Evolutionary conservation across 2,888 invertebrate species (phyloP).

Genomic region (Rhogogaster chlorosoma): DNA sequence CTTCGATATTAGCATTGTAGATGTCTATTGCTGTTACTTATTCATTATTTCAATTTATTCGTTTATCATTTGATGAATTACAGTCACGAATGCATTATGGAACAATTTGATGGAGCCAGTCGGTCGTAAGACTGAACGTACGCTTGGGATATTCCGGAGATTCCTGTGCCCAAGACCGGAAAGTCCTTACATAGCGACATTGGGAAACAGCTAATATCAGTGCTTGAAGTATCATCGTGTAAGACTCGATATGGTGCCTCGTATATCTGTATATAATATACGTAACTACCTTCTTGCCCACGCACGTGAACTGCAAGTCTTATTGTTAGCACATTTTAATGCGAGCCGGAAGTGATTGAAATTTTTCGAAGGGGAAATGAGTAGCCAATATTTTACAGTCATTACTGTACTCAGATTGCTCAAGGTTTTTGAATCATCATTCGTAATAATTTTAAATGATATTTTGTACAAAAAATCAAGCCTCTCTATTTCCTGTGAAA

Average conservation of each 20-base stretch:
- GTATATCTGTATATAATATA: not conserved
- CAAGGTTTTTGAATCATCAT: not conserved
- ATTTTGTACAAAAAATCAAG: not conserved
- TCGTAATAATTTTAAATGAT: not conserved
- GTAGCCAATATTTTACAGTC: not conserved
- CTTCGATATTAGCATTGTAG: not conserved
- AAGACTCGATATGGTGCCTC: not conserved
- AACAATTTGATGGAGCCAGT: slow-evolving; percentile 82
- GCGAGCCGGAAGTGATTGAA: not conserved
- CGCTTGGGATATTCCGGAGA: slow-evolving; percentile 70
- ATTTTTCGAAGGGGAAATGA: not conserved
- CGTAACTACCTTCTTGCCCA: not conserved
- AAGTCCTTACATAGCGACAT: slow-evolving; percentile 77
- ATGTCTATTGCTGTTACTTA: not conserved
- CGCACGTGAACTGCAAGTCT: not conserved
- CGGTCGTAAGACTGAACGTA: slow-evolving; percentile 76
- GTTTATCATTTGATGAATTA: slow-evolving; percentile 59
- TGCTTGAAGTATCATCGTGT: not conserved
- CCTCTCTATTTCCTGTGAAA: not conserved
- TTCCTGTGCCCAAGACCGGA: slow-evolving; percentile 79
- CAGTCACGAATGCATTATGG: slow-evolving; percentile 82
- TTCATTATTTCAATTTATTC: slow-evolving; percentile 6
- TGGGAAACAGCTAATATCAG: slow-evolving; percentile 55
- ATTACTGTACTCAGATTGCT: not conserved
- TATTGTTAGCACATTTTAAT: not conserved